Base-by-base conservation (phyloP, 2,113 vertebrate species). In the Loxodonta africana region DNA sequence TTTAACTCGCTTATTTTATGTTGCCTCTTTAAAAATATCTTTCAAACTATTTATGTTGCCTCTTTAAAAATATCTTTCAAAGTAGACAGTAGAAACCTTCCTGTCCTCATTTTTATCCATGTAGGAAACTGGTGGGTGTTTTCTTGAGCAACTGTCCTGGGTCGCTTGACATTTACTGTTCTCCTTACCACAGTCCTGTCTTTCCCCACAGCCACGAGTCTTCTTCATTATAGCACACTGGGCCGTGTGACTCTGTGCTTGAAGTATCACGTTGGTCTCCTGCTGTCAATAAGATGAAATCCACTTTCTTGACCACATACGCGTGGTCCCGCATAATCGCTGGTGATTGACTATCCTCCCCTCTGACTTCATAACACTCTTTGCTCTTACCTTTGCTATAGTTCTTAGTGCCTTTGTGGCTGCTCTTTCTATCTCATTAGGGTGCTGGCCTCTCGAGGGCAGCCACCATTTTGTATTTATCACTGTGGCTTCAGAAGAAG, bases 21-120 rank as follows among this genome's bases (percentile, higher is more conserved):
- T 83, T 57, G 48, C 46, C 76, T 26, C 25, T 26, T 73, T 37
- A 37, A 57, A 91, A 87, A 37, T 57, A 85, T 60, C 44, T 95
- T 77, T 86, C 37, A 71, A 48, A 77, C 37, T 37, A 37, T 15
- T 65, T 80, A 17, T 77, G 91, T 83, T 57, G 48, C 46, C 76
- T 26, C 25, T 26, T 73, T 37, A 37, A 57, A 91, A 87, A 37
- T 57, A 85, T 60, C 44, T 95, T 77, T 86, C 37, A 71, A 48
- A 77, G 37, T 37, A 37, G 37, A 37, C 37, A 48, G 60, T 53
- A 84, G 65, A 93, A 88, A 73, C 23, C 33, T 74, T 62, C 10
- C 30, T 88, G 37, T 77, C 78, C 30, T 88, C 23, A 48, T 83
- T 96, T 83, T 92, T 92, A 80, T 71, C n/a, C 41, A 69, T 37